Evolutionary conservation across 2,113 vertebrate species (phyloP).

Genomic region (Myanophis thanlyinensis): DNA sequence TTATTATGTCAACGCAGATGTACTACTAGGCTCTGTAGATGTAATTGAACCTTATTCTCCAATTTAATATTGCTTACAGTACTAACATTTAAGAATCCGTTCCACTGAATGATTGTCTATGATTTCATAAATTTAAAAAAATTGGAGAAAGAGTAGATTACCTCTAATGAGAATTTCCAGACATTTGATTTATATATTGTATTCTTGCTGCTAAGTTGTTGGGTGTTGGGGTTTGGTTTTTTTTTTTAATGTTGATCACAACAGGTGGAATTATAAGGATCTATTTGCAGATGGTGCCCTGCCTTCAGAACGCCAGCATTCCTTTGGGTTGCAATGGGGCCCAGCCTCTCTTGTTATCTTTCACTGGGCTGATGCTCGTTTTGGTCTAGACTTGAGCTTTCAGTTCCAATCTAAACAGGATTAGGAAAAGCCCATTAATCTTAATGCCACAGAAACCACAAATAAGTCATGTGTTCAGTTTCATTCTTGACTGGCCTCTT

Average conservation of each 20-base stretch:
- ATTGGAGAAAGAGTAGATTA: background rate
- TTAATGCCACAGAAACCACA: conserved; percentile 21
- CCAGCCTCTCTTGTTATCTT: conserved; percentile 5
- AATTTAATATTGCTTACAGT: background rate
- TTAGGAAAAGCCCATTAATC: conserved; percentile 25
- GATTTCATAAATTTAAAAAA: conserved; percentile 15
- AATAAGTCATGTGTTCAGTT: conserved; percentile 37
- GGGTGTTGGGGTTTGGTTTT: too few relatives aligned
- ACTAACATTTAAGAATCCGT: background rate
- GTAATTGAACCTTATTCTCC: background rate
- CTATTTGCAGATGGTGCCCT: background rate
- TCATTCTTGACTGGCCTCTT: conserved; percentile 28
- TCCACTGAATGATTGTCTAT: conserved; percentile 63
- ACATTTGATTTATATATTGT: background rate
- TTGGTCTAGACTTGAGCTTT: conserved; percentile 25
- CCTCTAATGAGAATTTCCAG: conserved; percentile 2
- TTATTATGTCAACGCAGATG: background rate
- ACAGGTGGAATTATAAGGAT: background rate
- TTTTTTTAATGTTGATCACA: background rate
- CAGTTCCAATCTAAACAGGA: background rate
- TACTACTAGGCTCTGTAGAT: background rate
- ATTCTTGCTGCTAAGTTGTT: background rate
- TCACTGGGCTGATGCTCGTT: conserved; percentile 11
- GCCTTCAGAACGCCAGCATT: background rate
- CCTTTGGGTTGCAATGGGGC: background rate